Base-by-base conservation (phyloP, 2,113 vertebrate species). In the human region DNA sequence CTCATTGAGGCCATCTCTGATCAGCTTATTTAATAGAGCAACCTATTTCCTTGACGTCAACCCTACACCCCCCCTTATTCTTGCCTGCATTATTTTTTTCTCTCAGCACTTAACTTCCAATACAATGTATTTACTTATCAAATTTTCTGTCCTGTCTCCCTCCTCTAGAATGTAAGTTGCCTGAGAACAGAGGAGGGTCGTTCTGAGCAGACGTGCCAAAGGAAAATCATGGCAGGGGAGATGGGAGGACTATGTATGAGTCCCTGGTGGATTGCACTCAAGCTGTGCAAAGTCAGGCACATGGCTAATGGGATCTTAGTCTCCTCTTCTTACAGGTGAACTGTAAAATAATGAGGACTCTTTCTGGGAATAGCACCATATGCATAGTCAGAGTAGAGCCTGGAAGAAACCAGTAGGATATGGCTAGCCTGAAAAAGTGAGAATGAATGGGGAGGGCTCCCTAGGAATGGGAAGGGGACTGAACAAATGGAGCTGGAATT, bases 211-310 rank as follows among this genome's bases (percentile, higher is more conserved):
- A 20, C 0, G 3, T 32, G 10, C 5, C 25, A 14, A 83, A 23
- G 32, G 3, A 68, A n/a, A n/a, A 10, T 18, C 20, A 0, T n/a
- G 10, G 2, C 2, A 2, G 0, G 0, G 5, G 1, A 70, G 4
- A 35, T 22, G 9, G 17, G 32, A 45, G 6, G 40, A 45, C 5
- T 5, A 10, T 2, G 4, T 55, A 1, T 40, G 13, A n/a, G 0
- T 61, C 22, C 20, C 18, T 0, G 1, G 3, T 17, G 11, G 43
- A n/a, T 38, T 79, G 17, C 48, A 72, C 2, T 18, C 5, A 5
- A 22, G 27, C 6, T 61, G 20, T 55, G n/a, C 3, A 38, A 45
- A 30, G 3, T 4, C 0, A 8, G 43, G 25, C 20, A 68, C 11
- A 5, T 8, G 23, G n/a, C 10, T n/a, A 9, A 25, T 27, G 3